Evolutionary conservation across 2,888 invertebrate genomes (phyloP).

Genomic region (Peribatodes rhomboidaria): DNA sequence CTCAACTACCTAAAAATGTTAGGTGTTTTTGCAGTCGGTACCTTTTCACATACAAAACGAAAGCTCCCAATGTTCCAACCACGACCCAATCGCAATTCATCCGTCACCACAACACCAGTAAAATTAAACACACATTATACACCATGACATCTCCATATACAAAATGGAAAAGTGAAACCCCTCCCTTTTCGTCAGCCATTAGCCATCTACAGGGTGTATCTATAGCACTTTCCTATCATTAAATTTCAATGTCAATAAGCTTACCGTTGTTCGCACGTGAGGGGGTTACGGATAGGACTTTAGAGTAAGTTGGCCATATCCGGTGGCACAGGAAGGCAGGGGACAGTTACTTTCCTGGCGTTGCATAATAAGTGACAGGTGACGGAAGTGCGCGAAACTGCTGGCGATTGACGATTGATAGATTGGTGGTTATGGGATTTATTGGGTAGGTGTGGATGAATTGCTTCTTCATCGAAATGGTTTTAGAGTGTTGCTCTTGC

Average conservation of each 20-base stretch:
- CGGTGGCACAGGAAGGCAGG: conserved; percentile 57
- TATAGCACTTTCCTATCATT: conserved; percentile 29
- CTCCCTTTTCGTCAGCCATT: conserved; percentile 17
- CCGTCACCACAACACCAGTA: no score
- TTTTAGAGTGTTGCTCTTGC: no score
- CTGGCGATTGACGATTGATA: not conserved
- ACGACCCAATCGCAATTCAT: not conserved
- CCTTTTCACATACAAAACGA: not conserved
- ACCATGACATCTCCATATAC: conserved; percentile 3
- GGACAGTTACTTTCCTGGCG: conserved; percentile 66
- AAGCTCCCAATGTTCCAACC: not conserved
- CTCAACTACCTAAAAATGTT: no score
- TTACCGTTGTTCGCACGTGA: conserved; percentile 33
- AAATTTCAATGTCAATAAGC: conserved; percentile 41
- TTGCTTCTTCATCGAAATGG: no score
- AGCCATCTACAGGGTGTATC: conserved; percentile 10
- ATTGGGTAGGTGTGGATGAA: no score
- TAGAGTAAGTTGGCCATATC: conserved; percentile 36
- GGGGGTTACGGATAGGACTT: conserved; percentile 6
- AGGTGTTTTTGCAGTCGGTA: no score
- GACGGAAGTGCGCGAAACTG: conserved; percentile 31
- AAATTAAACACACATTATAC: no score
- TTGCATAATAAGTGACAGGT: conserved; percentile 61
- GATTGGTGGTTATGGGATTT: not conserved
- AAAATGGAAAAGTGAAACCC: conserved; percentile 29